phyloP scores from a whole-genome alignment of 2,888 invertebrate species.

The Aelia acuminata region DNA sequence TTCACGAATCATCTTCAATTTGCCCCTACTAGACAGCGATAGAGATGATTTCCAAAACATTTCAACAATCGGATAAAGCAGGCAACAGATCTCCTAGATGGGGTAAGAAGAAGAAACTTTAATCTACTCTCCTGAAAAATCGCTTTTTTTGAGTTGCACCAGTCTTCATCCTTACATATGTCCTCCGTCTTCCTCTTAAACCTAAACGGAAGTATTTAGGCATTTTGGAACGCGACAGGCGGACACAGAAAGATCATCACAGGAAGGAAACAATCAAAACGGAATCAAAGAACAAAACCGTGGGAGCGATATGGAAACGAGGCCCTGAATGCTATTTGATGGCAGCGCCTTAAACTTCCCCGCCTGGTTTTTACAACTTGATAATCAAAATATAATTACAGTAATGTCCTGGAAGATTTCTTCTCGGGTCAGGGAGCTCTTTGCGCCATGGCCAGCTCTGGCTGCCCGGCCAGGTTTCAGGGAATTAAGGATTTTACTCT shows the following conservation, averaged over 20 bases:
- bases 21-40: too few species aligned
- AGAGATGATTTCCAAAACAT: too few species aligned
- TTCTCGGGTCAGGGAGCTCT: not conserved
- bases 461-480: not conserved
- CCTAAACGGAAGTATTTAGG: not conserved
- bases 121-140: too few species aligned
- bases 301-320: conserved; percentile 42
- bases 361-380: conserved; percentile 22
- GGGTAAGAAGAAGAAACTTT: too few species aligned
- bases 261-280: conserved; percentile 41
- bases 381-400: conserved; percentile 48
- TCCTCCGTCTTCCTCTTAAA: not conserved
- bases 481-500: not conserved
- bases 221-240: not conserved
- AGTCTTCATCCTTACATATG: too few species aligned
- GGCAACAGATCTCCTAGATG: too few species aligned
- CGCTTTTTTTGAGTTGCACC: too few species aligned
- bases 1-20: too few species aligned
- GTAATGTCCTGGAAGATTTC: conserved; percentile 39
- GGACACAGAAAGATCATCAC: not conserved
- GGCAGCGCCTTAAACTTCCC: conserved; percentile 25
- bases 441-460: not conserved
- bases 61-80: too few species aligned
- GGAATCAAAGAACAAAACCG: conserved; percentile 46
- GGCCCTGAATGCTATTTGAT: conserved; percentile 14